Evolutionary conservation across 2,797 vertebrate species (phyloP).

Genomic region (Crenuchus spilurus): DNA sequence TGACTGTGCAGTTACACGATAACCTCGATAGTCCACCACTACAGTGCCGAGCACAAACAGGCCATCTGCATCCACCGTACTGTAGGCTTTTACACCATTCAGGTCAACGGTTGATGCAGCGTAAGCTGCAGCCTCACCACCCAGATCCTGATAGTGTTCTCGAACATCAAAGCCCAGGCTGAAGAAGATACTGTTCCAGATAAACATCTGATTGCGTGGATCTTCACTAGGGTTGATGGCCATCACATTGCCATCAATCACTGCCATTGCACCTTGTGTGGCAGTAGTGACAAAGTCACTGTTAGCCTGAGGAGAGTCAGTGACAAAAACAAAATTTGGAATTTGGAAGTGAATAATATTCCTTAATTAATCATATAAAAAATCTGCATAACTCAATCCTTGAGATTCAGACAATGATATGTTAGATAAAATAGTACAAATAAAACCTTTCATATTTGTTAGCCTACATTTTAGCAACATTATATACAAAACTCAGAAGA

Average conservation of each 20-base stretch:
- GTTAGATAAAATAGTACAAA: too few relatives aligned
- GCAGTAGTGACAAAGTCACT: conserved; percentile 92
- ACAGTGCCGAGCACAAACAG: conserved; percentile 89
- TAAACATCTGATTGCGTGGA: conserved; percentile 94
- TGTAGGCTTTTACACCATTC: conserved; percentile 89
- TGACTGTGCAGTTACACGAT: conserved; percentile 91
- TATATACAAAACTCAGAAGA: too few relatives aligned
- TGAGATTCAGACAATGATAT: too few relatives aligned
- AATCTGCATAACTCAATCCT: too few relatives aligned
- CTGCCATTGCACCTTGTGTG: conserved; percentile 87
- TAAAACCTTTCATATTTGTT: too few relatives aligned
- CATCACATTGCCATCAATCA: conserved; percentile 92
- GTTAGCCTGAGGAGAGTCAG: conserved; percentile 80
- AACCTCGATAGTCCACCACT: conserved; percentile 92
- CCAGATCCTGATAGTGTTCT: conserved; percentile 90
- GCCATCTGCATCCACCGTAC: conserved; percentile 85
- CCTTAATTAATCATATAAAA: too few relatives aligned
- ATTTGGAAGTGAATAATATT: too few relatives aligned
- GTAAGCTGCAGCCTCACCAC: conserved; percentile 89
- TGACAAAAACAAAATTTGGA: too few relatives aligned
- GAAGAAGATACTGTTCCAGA: conserved; percentile 98
- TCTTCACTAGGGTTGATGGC: conserved; percentile 92
- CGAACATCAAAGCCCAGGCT: conserved; percentile 91
- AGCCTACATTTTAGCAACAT: too few relatives aligned
- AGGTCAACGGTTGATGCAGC: conserved; percentile 90